Percentiles rank a stretch among this genome's conserved stretches.
These are phyloP conservation scores for Gastrophryne carolinensis DNA, from an alignment of 2,797 vertebrate genomes.

Conservation along the genomic window DNA sequence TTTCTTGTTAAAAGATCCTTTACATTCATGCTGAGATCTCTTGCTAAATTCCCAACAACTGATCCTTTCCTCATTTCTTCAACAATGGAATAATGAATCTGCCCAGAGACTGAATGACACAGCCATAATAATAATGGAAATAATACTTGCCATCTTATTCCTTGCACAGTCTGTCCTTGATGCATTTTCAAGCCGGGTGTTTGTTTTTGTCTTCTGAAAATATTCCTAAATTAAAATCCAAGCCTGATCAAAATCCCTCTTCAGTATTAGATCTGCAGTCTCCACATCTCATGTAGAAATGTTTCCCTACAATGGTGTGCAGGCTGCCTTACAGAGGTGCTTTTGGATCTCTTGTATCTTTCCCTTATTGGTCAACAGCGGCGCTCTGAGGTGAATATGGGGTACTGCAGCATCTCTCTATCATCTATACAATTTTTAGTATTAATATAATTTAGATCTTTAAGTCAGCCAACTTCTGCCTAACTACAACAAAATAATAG, in stretches of 20 bases:
- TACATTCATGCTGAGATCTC: slow-evolving; percentile 15
- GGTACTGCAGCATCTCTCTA: slow-evolving; percentile 1
- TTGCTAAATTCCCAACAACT: slow-evolving; percentile 14
- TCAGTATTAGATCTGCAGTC: not conserved
- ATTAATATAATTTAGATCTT: too few relatives aligned
- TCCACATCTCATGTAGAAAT: not conserved
- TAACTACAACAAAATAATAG: too few relatives aligned
- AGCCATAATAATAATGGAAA: slow-evolving; percentile 24
- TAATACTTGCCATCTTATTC: slow-evolving; percentile 29
- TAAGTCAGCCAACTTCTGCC: too few relatives aligned
- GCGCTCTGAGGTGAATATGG: slow-evolving; percentile 43
- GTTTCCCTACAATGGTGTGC: slow-evolving; percentile 27
- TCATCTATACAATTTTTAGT: slow-evolving; percentile 47
- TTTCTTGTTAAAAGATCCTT: slow-evolving; percentile 11
- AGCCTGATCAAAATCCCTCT: not conserved
- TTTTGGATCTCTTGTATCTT: not conserved
- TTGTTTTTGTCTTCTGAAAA: not conserved
- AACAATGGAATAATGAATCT: slow-evolving; percentile 23
- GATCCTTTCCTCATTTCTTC: slow-evolving; percentile 34
- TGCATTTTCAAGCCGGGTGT: not conserved
- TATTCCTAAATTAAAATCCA: not conserved
- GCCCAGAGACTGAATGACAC: slow-evolving; percentile 10
- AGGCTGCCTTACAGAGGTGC: not conserved
- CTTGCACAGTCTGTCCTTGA: not conserved
- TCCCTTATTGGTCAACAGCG: slow-evolving; percentile 38